Evolutionary conservation across 2,888 invertebrate species (phyloP).

Genomic region (Brachyopa scutellaris): DNA sequence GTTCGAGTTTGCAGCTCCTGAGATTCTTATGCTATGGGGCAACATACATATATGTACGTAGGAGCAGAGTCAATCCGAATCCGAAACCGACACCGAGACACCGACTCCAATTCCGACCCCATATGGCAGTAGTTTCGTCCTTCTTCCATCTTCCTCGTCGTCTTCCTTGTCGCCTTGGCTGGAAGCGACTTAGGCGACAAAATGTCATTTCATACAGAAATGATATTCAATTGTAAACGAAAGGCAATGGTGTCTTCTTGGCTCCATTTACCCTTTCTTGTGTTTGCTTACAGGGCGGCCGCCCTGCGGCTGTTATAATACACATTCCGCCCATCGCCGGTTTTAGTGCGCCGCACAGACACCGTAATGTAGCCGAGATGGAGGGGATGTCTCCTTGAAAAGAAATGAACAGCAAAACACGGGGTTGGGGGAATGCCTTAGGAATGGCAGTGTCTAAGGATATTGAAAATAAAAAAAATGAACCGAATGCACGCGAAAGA

Average conservation of each 20-base stretch:
- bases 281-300: constrained; percentile 26
- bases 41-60: constrained; percentile 6
- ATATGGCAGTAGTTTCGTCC: constrained; percentile 28
- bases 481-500: constrained; percentile 3
- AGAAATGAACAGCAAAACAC: constrained; percentile 52
- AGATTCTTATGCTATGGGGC: constrained; percentile 26
- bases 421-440: background rate
- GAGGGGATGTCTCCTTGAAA: constrained; percentile 46
- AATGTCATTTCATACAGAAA: constrained; percentile 71
- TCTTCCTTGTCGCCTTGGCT: constrained; percentile 28
- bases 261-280: constrained; percentile 64
- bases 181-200: constrained; percentile 69
- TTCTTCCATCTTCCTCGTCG: background rate
- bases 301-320: constrained; percentile 49
- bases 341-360: background rate
- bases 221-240: constrained; percentile 72
- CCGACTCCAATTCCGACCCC: constrained; percentile 31
- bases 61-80: background rate
- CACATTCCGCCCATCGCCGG: constrained; percentile 2
- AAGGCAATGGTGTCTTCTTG: constrained; percentile 65
- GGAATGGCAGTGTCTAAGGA: constrained; percentile 28
- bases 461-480: constrained; percentile 24
- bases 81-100: background rate
- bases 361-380: background rate
- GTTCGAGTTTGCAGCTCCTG: no score